Base-by-base conservation (phyloP, 1,140 invertebrate species). In the Aricia agestis region DNA sequence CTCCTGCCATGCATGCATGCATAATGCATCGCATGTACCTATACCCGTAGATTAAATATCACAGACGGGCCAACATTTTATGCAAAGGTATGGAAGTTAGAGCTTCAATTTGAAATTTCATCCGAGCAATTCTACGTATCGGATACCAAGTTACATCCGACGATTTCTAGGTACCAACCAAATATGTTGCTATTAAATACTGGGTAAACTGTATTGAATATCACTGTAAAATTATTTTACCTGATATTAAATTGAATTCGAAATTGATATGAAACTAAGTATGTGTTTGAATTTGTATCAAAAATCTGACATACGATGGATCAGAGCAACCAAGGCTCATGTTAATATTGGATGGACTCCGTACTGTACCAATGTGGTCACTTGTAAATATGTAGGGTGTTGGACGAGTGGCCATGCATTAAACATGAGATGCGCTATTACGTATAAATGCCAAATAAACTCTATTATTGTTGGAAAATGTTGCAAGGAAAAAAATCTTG, bases 301-400 rank as follows among this genome's bases (percentile, higher is more conserved):
- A 52, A 52, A 15, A 52, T 52, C 3, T 52, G 10, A 9, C 45
- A 52, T 6, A 52, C 45, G 45, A 13, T 4, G 25, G 25, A 52
- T 13, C 45, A 13, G 6, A 52, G 45, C 45, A 13, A 52, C 45
- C 11, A 4, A 11, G 45, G 45, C 45, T 36, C 36, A 52, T 52
- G 45, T 52, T 52, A 52, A 52, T 52, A 52, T 52, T 52, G 45
- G 45, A 52, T 52, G 59, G 18, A 63, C 59, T 18, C 17, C 19
- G 58, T 36, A 17, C 17, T 63, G 59, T 31, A 42, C 58, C 32
- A 52, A 57, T 59, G 57, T 45, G 68, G 68, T 69, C 68, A 69
- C 57, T 69, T 36, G 58, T 41, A 69, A 69, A 69, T 69, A 69
- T 69, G 59, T 69, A 41, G 68, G 57, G 68, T 41, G 57, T 58